These are phyloP conservation scores for Crenichthys baileyi DNA, from an alignment of 2,797 vertebrate species.

Conservation along the genomic window DNA sequence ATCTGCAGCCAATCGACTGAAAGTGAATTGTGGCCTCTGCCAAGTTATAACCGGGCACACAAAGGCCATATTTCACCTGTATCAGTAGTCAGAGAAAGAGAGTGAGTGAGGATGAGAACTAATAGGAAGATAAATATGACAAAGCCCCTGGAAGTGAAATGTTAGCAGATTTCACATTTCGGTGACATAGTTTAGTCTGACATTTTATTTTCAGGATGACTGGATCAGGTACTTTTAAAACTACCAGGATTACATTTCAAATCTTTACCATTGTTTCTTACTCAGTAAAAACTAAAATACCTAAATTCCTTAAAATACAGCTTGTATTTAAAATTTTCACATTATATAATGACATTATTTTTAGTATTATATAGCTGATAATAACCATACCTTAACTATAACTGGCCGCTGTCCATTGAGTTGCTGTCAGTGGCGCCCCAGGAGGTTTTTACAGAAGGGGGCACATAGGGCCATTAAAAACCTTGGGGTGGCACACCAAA, in stretches of 20 bases:
- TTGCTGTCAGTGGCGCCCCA: no score
- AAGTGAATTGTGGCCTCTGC: slow-evolving; percentile 72
- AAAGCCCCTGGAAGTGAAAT: not conserved
- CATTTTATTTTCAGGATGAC: slow-evolving; percentile 30
- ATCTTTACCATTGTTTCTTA: not conserved
- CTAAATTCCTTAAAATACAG: not conserved
- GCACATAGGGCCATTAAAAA: no score
- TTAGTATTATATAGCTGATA: not conserved
- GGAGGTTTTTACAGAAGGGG: no score
- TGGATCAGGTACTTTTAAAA: slow-evolving; percentile 1
- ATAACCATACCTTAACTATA: not conserved
- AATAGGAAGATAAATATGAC: not conserved
- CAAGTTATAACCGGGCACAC: slow-evolving; percentile 56
- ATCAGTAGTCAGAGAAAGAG: slow-evolving; percentile 15
- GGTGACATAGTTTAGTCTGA: slow-evolving; percentile 9
- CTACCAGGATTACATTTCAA: not conserved
- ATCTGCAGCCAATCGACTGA: slow-evolving; percentile 71
- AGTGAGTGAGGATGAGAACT: slow-evolving; percentile 5
- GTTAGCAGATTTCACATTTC: slow-evolving; percentile 1
- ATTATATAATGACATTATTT: not conserved
- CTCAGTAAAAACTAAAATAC: not conserved
- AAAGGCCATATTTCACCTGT: slow-evolving; percentile 43
- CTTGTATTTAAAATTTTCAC: not conserved
- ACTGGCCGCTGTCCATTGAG: not conserved
- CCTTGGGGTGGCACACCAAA: no score